Percentiles rank a stretch among this genome's conserved stretches.
phyloP scores from a whole-genome alignment of 2,797 vertebrate species.

The Sebastes iracundus region DNA sequence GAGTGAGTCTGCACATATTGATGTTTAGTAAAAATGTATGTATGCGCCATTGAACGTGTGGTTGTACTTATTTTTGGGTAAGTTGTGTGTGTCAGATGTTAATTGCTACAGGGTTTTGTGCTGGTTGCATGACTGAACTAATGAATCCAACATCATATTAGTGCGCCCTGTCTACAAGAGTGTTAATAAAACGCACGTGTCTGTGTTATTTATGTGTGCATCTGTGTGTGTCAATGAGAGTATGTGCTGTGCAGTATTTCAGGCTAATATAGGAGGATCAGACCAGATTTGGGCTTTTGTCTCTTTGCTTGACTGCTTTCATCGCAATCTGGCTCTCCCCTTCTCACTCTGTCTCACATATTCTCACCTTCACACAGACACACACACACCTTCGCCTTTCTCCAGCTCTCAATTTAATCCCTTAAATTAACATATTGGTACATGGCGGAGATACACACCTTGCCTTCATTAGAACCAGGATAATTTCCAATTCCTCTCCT shows the following conservation, averaged over 20 bases:
- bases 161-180: background rate
- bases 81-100: conserved; percentile 38
- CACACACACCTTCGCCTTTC: background rate
- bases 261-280: conserved; percentile 47
- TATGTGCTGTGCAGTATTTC: conserved; percentile 11
- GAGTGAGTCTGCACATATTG: background rate
- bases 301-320: conserved; percentile 39
- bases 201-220: conserved; percentile 3
- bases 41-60: background rate
- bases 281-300: conserved; percentile 47
- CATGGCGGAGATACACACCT: conserved; percentile 17
- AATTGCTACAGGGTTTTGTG: conserved; percentile 54
- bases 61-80: background rate
- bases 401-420: conserved; percentile 23
- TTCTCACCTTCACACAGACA: background rate
- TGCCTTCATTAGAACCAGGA: conserved; percentile 24
- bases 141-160: conserved; percentile 51
- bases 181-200: conserved; percentile 19
- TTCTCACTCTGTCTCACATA: conserved; percentile 12
- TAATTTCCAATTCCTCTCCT: background rate
- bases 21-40: conserved; percentile 12
- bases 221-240: conserved; percentile 18
- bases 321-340: conserved; percentile 4
- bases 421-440: conserved; percentile 34
- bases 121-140: conserved; percentile 46